Base-by-base conservation (phyloP, 2,888 invertebrate species). In the Gymnosoma rotundatum region DNA sequence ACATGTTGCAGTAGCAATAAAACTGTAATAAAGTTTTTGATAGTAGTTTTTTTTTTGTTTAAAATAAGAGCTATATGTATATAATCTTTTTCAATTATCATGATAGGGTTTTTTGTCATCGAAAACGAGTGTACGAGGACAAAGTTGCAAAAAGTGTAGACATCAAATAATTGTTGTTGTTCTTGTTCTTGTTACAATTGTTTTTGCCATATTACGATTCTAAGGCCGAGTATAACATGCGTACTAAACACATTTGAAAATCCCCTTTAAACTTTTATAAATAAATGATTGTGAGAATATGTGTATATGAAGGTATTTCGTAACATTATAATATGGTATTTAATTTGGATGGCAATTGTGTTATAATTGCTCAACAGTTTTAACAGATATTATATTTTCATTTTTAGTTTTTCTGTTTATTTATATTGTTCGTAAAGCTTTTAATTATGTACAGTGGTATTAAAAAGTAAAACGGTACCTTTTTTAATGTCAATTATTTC, bases 261-360 rank as follows among this genome's bases (percentile, higher is more conserved):
- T 73, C 21, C 42, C 21, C 18, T 12, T 64, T 50, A 50, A 63
- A 52, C 48, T 70, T 76, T 82, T 18, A 18, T 48, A 54, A 56
- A 56, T 69, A 72, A 64, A 50, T 52, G 12, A 66, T 3, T 63
- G n/a, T 21, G 16, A 54, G 45, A 52, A n/a, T 32, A 18, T 58
- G 66, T 58, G 25, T 60, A 42, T 16, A 83, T 70, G 70, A 70
- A 79, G 81, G 72, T 81, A 83, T 83, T 66, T 86, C 86, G 86
- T 88, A 87, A 86, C 87, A 86, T 86, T 75, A 79, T 87, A 87
- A 88, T 87, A 86, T 86, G 86, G 66, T 74, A 88, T 87, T 88
- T 87, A 87, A 86, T 88, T 88, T 80, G 86, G 87, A 86, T 87
- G 86, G 69, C 87, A 87, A 87, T 87, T 87, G 86, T 79, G 78